Evolutionary conservation across 2,797 vertebrate genomes (phyloP).

Genomic region (Cottoperca gobio): DNA sequence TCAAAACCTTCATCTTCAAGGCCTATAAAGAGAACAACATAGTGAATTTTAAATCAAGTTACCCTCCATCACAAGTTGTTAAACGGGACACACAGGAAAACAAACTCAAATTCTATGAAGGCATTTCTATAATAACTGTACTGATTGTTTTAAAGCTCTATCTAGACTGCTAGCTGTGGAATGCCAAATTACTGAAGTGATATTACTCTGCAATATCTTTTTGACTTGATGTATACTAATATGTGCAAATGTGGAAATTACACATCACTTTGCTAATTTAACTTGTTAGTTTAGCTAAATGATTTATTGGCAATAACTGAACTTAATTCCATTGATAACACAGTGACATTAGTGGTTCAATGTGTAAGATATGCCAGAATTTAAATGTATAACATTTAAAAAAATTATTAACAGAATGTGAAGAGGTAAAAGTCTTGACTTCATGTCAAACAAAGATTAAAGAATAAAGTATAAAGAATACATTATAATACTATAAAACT

Average conservation of each 20-base stretch:
- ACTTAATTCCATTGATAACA: background rate
- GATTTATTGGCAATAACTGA: background rate
- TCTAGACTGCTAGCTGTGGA: background rate
- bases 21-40: constrained; percentile 80
- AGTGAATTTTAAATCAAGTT: background rate
- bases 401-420: too few species aligned
- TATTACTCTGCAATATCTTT: background rate
- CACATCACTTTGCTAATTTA: background rate
- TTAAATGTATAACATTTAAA: too few species aligned
- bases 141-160: background rate
- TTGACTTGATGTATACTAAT: background rate
- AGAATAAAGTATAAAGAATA: too few species aligned
- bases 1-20: constrained; percentile 95
- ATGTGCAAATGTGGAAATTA: background rate
- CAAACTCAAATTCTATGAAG: background rate
- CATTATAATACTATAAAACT: too few species aligned
- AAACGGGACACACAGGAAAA: background rate
- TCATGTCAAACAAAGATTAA: too few species aligned
- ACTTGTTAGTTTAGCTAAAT: background rate
- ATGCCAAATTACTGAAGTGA: background rate
- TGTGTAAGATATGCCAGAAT: too few species aligned
- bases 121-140: background rate
- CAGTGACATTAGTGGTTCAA: background rate
- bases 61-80: background rate
- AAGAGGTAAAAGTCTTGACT: too few species aligned